Evolutionary conservation across 2,797 vertebrate genomes (phyloP), one percentile per base, ranked within the genome.

Genomic region (Anguilla obscura): DNA sequence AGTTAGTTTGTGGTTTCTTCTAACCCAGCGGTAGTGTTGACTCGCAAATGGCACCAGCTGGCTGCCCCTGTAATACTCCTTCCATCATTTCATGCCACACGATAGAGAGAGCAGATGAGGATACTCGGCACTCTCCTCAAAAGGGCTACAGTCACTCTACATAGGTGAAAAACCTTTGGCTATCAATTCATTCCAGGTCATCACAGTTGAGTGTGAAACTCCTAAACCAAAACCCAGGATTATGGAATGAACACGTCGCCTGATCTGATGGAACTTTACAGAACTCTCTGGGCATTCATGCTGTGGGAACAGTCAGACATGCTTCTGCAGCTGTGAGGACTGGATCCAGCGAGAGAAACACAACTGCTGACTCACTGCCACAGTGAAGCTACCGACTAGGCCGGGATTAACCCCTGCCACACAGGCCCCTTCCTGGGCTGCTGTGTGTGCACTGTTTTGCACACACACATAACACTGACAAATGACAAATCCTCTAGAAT

Each of bases 401-500:
- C 24, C 79, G 33, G 87, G 80, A 84, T 87, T 84, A 84, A 84
- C 87, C 87, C 69, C 79, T 63, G 45, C 45, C 50, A 87, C 30
- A 69, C 60, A 84, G 27, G 60, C 80, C 60, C 27, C 80, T 16
- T 69, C 87, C 7, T 40, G 82, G 85, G 88, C 86, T 90, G 83
- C 82, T 89, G 66, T 82, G 69, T 87, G 76, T 45, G 80, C n/a
- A 82, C 80, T 84, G 60, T 60, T 87, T 52, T 56, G 89, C 85
- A 88, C 66, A 40, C 86, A 45, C 36, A 50, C 45, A 24, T 45
- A 86, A 33, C 85, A 85, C 86, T 86, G 89, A 54, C 74, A 90
- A 63, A 33, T 86, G 89, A 54, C 69, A 90, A 52, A 27, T 87
- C 27, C 88, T 56, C 90, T 90, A 89, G 87, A 54, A 89, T 89